These are phyloP conservation scores for Lateolabrax maculatus DNA, from an alignment of 2,797 vertebrate genomes.

Conservation along the genomic window DNA sequence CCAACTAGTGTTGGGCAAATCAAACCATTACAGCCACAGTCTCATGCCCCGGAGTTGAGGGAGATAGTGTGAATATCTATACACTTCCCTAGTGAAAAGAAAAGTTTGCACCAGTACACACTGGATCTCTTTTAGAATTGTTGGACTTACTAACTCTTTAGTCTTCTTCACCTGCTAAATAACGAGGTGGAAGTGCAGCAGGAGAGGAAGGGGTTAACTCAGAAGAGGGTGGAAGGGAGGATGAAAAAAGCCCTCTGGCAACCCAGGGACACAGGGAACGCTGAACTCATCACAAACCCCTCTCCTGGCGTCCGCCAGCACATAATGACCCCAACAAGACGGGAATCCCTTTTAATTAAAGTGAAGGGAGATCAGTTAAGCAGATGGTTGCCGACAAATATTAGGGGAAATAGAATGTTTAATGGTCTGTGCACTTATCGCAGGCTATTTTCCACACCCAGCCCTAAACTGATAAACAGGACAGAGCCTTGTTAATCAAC, in stretches of 20 bases:
- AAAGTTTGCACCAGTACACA: slow-evolving; percentile 69
- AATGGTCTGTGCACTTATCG: slow-evolving; percentile 88
- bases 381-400: slow-evolving; percentile 89
- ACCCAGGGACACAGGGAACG: slow-evolving; percentile 85
- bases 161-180: slow-evolving; percentile 47
- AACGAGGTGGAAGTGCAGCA: slow-evolving; percentile 50
- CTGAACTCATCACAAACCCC: slow-evolving; percentile 89
- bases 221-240: slow-evolving; percentile 64
- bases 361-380: slow-evolving; percentile 90
- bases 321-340: slow-evolving; percentile 88
- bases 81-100: slow-evolving; percentile 60
- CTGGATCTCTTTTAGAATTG: slow-evolving; percentile 59
- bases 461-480: slow-evolving; percentile 88
- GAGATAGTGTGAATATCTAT: slow-evolving; percentile 72
- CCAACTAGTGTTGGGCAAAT: slow-evolving; percentile 86
- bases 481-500: slow-evolving; percentile 88
- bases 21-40: slow-evolving; percentile 82
- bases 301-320: slow-evolving; percentile 83
- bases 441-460: slow-evolving; percentile 84
- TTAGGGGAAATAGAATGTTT: slow-evolving; percentile 88
- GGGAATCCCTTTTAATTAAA: slow-evolving; percentile 91
- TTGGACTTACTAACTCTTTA: slow-evolving; percentile 54
- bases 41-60: slow-evolving; percentile 66
- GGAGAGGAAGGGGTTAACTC: slow-evolving; percentile 80
- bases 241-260: slow-evolving; percentile 82